Percentiles rank a stretch among this genome's conserved stretches.
These are phyloP conservation scores for Tangara arthus DNA, from an alignment of 2,797 vertebrate genomes.

Conservation along the genomic window DNA sequence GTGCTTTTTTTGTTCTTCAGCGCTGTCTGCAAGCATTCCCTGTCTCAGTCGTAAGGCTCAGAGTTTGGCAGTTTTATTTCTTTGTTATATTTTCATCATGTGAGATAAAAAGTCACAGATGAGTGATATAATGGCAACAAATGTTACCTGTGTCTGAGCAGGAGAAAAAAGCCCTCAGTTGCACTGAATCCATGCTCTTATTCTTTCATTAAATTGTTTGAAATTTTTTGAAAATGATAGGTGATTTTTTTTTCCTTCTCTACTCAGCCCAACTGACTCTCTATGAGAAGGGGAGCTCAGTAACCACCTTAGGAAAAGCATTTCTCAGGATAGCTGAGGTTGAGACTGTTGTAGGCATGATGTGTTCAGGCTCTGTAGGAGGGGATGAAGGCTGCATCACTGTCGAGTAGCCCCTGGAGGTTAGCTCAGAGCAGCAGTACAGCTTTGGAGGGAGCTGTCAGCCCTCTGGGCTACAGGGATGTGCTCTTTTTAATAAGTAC, in stretches of 20 bases:
- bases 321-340: slow-evolving; percentile 9
- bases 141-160: slow-evolving; percentile 66
- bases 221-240: slow-evolving; percentile 38
- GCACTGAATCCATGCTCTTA: neutral
- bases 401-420: slow-evolving; percentile 69
- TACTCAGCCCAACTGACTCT: slow-evolving; percentile 8
- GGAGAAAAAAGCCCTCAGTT: slow-evolving; percentile 34
- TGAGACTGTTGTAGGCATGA: neutral
- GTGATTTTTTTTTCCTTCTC: neutral
- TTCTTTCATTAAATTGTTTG: slow-evolving; percentile 42
- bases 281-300: neutral
- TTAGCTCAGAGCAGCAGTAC: slow-evolving; percentile 64
- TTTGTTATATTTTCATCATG: slow-evolving; percentile 72
- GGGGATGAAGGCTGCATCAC: slow-evolving; percentile 40
- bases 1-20: slow-evolving; percentile 58
- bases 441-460: slow-evolving; percentile 74
- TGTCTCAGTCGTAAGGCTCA: slow-evolving; percentile 52
- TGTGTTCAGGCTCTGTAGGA: neutral
- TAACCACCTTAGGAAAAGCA: slow-evolving; percentile 31
- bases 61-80: slow-evolving; percentile 63
- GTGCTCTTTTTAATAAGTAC: slow-evolving; percentile 72
- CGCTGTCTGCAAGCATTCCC: slow-evolving; percentile 57
- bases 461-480: slow-evolving; percentile 77
- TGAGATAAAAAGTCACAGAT: slow-evolving; percentile 65
- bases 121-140: slow-evolving; percentile 69